A percentile compares a stretch with the other conserved stretches of the same genome.
Evolutionary conservation across 2,797 vertebrate genomes (phyloP).

Genomic region (Bovichtus diacanthus): DNA sequence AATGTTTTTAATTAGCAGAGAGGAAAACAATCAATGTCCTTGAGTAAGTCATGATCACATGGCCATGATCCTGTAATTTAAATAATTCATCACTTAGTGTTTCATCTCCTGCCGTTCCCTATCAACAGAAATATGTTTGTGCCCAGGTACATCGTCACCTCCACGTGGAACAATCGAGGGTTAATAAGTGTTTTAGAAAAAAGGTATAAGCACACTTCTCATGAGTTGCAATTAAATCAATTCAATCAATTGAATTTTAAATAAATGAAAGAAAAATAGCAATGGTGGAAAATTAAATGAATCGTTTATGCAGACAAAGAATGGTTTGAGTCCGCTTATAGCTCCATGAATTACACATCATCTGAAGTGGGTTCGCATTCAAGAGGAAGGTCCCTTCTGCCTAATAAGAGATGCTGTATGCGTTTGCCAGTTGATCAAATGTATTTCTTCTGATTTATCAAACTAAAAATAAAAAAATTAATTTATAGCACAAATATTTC

Average conservation of each 20-base stretch:
- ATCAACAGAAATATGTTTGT: constrained; percentile 1
- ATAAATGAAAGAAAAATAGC: neutral
- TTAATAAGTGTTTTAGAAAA: neutral
- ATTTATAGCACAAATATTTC: neutral
- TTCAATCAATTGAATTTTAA: neutral
- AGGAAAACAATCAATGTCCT: neutral
- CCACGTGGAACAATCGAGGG: neutral
- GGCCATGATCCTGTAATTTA: neutral
- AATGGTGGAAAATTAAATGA: neutral
- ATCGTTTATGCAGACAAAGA: neutral
- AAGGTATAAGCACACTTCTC: neutral
- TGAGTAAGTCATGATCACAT: neutral
- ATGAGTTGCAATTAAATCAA: neutral
- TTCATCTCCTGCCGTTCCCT: neutral
- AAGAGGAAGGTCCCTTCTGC: neutral
- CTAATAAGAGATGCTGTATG: neutral
- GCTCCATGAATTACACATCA: too few species aligned
- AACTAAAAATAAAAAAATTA: too few species aligned
- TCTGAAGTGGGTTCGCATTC: neutral
- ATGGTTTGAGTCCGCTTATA: too few species aligned
- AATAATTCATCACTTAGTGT: neutral
- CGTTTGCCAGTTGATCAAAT: neutral
- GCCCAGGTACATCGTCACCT: neutral
- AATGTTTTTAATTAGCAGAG: neutral
- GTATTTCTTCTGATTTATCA: too few species aligned